Conservation (phyloP, 2,797 vertebrate species). For the Poeciliopsis turneri region DNA sequence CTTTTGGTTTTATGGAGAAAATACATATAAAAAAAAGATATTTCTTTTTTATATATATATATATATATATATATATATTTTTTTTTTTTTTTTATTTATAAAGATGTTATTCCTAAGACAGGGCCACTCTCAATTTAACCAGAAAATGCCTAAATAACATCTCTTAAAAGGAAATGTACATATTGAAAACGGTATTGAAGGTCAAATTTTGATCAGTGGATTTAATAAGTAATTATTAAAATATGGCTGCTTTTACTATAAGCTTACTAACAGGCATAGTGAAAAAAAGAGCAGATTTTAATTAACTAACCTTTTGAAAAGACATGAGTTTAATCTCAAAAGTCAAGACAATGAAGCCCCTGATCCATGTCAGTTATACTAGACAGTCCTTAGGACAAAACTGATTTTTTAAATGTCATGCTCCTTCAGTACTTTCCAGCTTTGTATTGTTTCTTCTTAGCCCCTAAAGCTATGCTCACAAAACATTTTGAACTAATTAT, state of each 20-base stretch:
- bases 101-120: not conserved
- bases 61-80: too few species aligned
- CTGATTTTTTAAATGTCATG: not conserved
- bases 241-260: not conserved
- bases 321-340: not conserved
- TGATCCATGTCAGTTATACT: not conserved
- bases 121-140: not conserved
- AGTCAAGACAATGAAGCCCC: not conserved
- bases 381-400: not conserved
- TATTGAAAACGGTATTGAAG: not conserved
- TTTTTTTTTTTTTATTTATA: not conserved
- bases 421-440: not conserved
- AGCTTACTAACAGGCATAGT: too few species aligned
- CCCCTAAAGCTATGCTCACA: not conserved
- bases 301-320: not conserved
- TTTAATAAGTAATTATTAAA: not conserved
- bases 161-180: not conserved
- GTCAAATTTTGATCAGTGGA: not conserved
- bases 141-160: not conserved
- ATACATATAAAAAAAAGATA: too few species aligned
- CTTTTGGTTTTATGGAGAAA: not conserved
- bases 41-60: too few species aligned
- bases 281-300: not conserved
- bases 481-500: not conserved
- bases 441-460: not conserved